Evolutionary conservation across 2,797 vertebrate species (phyloP).

Genomic region (Intellagama lesueurii): DNA sequence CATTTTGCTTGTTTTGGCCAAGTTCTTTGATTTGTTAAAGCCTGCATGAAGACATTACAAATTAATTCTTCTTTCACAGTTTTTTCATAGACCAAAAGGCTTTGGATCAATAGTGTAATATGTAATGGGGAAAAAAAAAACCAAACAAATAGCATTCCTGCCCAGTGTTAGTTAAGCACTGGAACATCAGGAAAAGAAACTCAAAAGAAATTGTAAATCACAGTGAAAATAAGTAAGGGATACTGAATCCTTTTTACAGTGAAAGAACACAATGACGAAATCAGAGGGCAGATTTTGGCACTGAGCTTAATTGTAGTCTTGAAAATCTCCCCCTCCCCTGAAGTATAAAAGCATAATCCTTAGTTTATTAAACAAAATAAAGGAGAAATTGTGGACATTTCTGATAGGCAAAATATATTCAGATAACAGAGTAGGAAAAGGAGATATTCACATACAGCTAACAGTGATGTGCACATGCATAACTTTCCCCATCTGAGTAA

Average conservation of each 20-base stretch:
- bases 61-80: not conserved
- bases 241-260: not conserved
- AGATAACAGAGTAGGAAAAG: not conserved
- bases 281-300: not conserved
- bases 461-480: not conserved
- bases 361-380: not conserved
- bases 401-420: conserved; percentile 5
- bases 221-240: not conserved
- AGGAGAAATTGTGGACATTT: not conserved
- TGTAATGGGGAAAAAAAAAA: not conserved
- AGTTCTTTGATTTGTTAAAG: not conserved
- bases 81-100: not conserved
- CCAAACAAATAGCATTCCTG: not conserved
- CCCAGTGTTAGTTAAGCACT: not conserved
- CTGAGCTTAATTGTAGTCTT: no score
- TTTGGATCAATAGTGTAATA: not conserved
- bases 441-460: not conserved
- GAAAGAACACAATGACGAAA: not conserved
- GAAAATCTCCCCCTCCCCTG: not conserved
- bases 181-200: not conserved
- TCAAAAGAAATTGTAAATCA: not conserved
- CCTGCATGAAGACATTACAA: not conserved
- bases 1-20: no score
- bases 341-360: no score
- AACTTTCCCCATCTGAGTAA: conserved; percentile 1